Percentiles rank a stretch among this genome's conserved stretches.
Conservation (phyloP, 1,140 invertebrate species). For the Heterodera schachtii region DNA sequence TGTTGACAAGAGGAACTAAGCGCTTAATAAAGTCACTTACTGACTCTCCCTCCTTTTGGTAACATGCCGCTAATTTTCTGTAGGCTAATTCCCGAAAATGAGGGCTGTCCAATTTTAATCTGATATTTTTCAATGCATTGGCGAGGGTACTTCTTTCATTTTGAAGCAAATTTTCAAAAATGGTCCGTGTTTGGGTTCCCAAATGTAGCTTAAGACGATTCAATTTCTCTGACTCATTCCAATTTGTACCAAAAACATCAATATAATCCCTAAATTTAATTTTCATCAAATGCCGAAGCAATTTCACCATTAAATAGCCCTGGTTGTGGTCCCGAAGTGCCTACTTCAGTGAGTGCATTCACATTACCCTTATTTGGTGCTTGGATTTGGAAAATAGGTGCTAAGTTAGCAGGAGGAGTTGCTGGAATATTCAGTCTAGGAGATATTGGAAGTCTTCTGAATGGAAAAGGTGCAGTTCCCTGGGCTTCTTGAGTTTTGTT, state of each 20-base stretch:
- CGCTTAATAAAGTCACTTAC: not conserved
- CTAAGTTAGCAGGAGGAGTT: too few species aligned
- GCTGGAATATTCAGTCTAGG: too few species aligned
- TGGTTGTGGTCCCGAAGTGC: too few species aligned
- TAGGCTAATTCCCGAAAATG: conserved; percentile 9
- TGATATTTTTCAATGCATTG: not conserved
- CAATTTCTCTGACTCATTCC: not conserved
- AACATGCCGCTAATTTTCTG: not conserved
- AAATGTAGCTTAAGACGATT: not conserved
- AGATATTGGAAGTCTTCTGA: too few species aligned
- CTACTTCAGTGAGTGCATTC: too few species aligned
- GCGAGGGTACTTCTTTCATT: not conserved
- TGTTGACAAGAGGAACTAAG: not conserved
- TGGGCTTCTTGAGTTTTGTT: too few species aligned
- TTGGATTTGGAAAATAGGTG: too few species aligned
- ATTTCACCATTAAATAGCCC: too few species aligned
- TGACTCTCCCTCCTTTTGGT: not conserved
- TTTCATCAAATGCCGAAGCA: too few species aligned
- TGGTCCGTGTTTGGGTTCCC: not conserved
- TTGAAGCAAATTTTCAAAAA: conserved; percentile 10
- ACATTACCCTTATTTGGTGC: too few species aligned
- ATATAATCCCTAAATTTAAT: conserved; percentile 1
- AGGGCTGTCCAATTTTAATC: not conserved
- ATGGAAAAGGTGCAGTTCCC: too few species aligned
- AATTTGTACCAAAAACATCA: not conserved